A percentile compares a stretch with the other conserved stretches of the same genome.
These are phyloP conservation scores for Spatulosminthurus flaviceps DNA, from an alignment of 2,888 invertebrate genomes.

Conservation along the genomic window DNA sequence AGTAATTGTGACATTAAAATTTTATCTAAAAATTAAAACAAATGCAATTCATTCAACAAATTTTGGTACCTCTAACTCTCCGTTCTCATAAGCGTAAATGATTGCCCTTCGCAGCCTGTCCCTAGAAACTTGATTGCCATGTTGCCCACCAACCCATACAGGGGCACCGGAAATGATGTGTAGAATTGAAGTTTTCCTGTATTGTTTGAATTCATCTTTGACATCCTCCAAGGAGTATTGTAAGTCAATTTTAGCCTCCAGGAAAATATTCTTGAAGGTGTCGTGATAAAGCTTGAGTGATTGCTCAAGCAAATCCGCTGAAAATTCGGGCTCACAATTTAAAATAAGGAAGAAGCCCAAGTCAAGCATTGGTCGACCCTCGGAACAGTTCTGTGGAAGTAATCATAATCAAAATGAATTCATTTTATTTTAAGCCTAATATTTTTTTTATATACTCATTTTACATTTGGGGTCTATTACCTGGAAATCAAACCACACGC, in stretches of 20 bases:
- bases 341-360: conserved; percentile 2
- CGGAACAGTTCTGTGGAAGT: background rate
- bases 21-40: too few relatives aligned
- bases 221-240: background rate
- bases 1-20: too few relatives aligned
- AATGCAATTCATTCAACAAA: too few relatives aligned
- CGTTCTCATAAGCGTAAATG: background rate
- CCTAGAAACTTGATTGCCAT: conserved; percentile 5
- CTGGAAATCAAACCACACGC: conserved; percentile 29
- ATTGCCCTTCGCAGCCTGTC: background rate
- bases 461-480: too few relatives aligned
- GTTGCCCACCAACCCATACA: background rate
- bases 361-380: conserved; percentile 5
- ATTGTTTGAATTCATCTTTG: background rate
- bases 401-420: too few relatives aligned
- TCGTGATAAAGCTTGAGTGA: conserved; percentile 1
- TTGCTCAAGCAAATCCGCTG: background rate
- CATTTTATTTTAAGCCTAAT: too few relatives aligned
- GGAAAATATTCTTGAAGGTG: background rate
- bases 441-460: too few relatives aligned
- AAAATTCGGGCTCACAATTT: background rate
- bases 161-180: conserved; percentile 35
- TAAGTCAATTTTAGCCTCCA: background rate
- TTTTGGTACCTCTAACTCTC: background rate
- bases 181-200: background rate